These are phyloP conservation scores for Epistrophe grossulariae DNA, from an alignment of 2,888 invertebrate genomes.

Conservation along the genomic window DNA sequence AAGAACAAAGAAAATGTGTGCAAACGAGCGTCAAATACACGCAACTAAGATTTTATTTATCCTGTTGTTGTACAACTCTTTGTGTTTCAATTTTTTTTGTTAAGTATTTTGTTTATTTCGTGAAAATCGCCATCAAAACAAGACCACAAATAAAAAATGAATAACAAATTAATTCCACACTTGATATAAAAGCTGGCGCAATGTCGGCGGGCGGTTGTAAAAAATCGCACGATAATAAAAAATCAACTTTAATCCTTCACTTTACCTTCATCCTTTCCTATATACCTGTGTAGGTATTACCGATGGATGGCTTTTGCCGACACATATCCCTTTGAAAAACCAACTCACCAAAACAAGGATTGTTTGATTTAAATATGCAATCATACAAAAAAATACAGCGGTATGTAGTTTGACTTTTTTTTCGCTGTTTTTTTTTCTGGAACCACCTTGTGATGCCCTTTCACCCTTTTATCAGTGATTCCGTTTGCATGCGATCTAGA, in stretches of 20 bases:
- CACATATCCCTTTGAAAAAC: slow-evolving; percentile 7
- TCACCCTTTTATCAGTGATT: slow-evolving; percentile 57
- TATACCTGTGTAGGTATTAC: too few relatives aligned
- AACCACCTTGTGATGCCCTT: slow-evolving; percentile 46
- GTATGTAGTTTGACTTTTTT: slow-evolving; percentile 5
- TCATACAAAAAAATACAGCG: slow-evolving; percentile 62
- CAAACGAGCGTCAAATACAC: slow-evolving; percentile 70
- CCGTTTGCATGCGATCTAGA: slow-evolving; percentile 63
- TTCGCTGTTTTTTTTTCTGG: neutral
- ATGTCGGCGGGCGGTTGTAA: neutral
- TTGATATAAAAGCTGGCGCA: slow-evolving; percentile 43
- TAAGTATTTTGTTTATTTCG: slow-evolving; percentile 41
- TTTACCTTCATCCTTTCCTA: neutral
- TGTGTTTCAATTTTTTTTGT: neutral
- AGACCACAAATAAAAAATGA: slow-evolving; percentile 51
- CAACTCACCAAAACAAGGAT: slow-evolving; percentile 49
- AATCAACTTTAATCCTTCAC: slow-evolving; percentile 24
- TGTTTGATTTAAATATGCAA: slow-evolving; percentile 67
- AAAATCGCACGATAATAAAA: slow-evolving; percentile 65
- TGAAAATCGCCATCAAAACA: slow-evolving; percentile 54
- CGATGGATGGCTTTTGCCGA: neutral
- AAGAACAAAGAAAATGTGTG: slow-evolving; percentile 66
- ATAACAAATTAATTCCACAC: slow-evolving; percentile 75
- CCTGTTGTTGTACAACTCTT: neutral
- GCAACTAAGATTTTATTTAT: slow-evolving; percentile 54